Conservation (phyloP, 1,140 invertebrate species). For the Bombus huntii region DNA sequence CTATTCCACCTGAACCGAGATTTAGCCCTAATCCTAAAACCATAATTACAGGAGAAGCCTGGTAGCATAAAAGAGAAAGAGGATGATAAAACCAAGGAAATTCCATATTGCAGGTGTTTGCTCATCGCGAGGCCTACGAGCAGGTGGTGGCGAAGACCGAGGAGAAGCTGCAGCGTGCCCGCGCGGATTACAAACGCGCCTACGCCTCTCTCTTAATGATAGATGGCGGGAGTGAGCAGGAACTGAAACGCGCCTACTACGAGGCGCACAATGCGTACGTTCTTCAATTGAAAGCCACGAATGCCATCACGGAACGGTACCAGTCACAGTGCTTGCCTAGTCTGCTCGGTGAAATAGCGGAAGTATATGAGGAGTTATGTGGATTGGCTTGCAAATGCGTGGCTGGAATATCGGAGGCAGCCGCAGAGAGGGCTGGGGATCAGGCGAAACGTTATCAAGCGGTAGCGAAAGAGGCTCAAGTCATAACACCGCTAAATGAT, state of each 20-base stretch:
- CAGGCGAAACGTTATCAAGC: conserved; percentile 76
- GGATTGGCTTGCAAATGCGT: conserved; percentile 76
- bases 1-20: not conserved
- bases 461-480: conserved; percentile 73
- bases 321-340: conserved; percentile 77
- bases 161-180: conserved; percentile 88
- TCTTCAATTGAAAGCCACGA: conserved; percentile 95
- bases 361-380: conserved; percentile 79
- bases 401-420: conserved; percentile 75
- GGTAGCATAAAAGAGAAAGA: not conserved
- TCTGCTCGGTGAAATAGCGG: conserved; percentile 76
- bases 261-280: conserved; percentile 97
- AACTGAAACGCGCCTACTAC: conserved; percentile 89
- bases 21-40: not conserved
- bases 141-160: conserved; percentile 94
- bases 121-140: conserved; percentile 95
- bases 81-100: not conserved
- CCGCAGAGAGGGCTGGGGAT: conserved; percentile 72
- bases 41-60: too few species aligned
- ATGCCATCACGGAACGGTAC: conserved; percentile 91
- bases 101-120: conserved; percentile 85
- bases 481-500: conserved; percentile 71
- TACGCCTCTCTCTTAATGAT: conserved; percentile 88
- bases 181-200: conserved; percentile 93
- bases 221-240: conserved; percentile 79